phyloP scores from a whole-genome alignment of 2,113 vertebrate genomes.

The Patagioenas fasciata region DNA sequence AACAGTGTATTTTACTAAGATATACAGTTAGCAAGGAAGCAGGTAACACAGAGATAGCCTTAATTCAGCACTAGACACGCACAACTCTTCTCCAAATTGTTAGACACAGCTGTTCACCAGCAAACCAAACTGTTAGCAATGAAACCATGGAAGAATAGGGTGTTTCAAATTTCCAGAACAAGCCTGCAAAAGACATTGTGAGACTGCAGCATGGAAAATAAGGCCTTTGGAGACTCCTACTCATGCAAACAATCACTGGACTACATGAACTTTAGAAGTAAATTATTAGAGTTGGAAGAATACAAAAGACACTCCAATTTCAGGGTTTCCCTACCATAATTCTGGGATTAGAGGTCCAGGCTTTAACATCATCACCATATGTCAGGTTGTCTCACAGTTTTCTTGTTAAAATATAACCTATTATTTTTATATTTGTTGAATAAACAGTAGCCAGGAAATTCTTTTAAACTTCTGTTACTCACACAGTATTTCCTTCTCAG shows the following conservation, averaged over 20 bases:
- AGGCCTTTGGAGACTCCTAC: conserved; percentile 34
- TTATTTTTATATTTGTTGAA: conserved; percentile 59
- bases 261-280: conserved; percentile 18
- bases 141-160: conserved; percentile 34
- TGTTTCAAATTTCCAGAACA: conserved; percentile 31
- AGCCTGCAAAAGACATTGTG: conserved; percentile 55
- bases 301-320: conserved; percentile 35
- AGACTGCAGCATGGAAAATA: conserved; percentile 32
- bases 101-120: background rate
- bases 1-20: conserved; percentile 32
- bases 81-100: background rate
- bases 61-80: background rate
- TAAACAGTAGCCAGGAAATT: conserved; percentile 68
- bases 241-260: conserved; percentile 47
- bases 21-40: background rate
- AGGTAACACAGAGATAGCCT: conserved; percentile 2
- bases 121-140: background rate
- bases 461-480: conserved; percentile 54
- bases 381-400: conserved; percentile 37
- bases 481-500: conserved; percentile 41
- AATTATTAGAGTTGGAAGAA: conserved; percentile 55
- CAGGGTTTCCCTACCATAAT: conserved; percentile 46
- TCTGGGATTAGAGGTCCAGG: conserved; percentile 7
- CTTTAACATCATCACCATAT: conserved; percentile 60
- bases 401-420: conserved; percentile 21